Base-by-base conservation (phyloP, 2,888 invertebrate genomes). In the Drosophila acutilabella region DNA sequence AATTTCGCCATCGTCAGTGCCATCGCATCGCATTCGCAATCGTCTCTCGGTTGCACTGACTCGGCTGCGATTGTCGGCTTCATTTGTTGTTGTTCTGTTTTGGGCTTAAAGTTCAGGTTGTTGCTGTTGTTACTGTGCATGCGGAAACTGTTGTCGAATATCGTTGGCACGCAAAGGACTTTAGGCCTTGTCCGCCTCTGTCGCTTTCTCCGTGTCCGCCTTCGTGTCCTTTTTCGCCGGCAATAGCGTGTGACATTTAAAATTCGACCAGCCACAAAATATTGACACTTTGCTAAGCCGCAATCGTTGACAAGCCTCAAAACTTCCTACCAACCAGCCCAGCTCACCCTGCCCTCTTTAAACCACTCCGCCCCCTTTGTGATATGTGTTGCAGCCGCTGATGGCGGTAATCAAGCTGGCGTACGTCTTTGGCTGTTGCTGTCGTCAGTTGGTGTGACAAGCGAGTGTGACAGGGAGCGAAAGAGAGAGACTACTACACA, bases 391-490 rank as follows among this genome's bases (percentile, higher is more conserved):
- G 72, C 72, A 47, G 74, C 67, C 74, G 45, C 60, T 77, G 74
- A 72, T 72, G 74, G 62, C 59, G 74, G 78, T 62, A 74, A 74
- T 74, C 74, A 73, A 73, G 57, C 52, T 64, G 66, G 38, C 41
- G 33, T 16, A 26, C 58, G 48, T 58, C 47, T 50, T 50, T 53
- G 26, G 53, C 54, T 44, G 58, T 36, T 50, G 59, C 38, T 60
- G 51, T 61, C 83, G 89, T 82, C 83, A 84, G 83, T 84, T 84
- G 83, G 83, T 71, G 77, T 78, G 87, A 88, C 83, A 88, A 78
- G 69, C 71, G 62, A 52, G 62, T 58, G 40, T 33, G 48, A 51
- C 60, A 50, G 57, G 52, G 44, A 44, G 57, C 2, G 16, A 14
- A 10, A 6, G 7, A 4, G 62, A 50, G 57, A 56, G 20, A 44